These are phyloP conservation scores for Mesochorus sp. DNA, from an alignment of 2,888 invertebrate species.

Conservation along the genomic window DNA sequence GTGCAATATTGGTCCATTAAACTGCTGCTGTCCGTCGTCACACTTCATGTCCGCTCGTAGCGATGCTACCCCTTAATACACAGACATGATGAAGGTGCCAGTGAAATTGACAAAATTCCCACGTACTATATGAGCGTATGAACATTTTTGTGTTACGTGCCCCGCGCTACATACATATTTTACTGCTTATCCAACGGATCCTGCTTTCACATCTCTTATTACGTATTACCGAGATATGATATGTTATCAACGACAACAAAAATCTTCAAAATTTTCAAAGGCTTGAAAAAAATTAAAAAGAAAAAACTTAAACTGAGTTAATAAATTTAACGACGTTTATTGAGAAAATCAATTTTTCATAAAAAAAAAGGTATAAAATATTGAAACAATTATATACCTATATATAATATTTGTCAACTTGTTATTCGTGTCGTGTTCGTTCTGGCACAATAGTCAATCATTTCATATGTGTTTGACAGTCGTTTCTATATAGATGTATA, in stretches of 20 bases:
- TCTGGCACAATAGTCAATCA: not conserved
- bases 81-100: not conserved
- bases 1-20: conserved; percentile 12
- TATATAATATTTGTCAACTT: not conserved
- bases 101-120: conserved; percentile 45
- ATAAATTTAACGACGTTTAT: too few relatives aligned
- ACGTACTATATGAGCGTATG: conserved; percentile 36
- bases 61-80: not conserved
- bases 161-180: not conserved
- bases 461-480: not conserved
- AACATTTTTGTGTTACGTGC: conserved; percentile 31
- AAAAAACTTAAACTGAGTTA: too few relatives aligned
- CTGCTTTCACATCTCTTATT: not conserved
- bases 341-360: not conserved
- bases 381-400: not conserved
- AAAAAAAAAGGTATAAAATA: not conserved
- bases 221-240: not conserved
- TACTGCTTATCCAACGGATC: not conserved
- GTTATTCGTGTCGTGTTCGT: not conserved
- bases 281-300: too few relatives aligned
- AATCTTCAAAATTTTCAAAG: too few relatives aligned
- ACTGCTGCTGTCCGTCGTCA: conserved; percentile 14
- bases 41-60: not conserved
- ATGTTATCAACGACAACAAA: too few relatives aligned
- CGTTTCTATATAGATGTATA: not conserved